Base-by-base conservation (phyloP, 2,113 vertebrate genomes). In the Leptobrachium ailaonicum region DNA sequence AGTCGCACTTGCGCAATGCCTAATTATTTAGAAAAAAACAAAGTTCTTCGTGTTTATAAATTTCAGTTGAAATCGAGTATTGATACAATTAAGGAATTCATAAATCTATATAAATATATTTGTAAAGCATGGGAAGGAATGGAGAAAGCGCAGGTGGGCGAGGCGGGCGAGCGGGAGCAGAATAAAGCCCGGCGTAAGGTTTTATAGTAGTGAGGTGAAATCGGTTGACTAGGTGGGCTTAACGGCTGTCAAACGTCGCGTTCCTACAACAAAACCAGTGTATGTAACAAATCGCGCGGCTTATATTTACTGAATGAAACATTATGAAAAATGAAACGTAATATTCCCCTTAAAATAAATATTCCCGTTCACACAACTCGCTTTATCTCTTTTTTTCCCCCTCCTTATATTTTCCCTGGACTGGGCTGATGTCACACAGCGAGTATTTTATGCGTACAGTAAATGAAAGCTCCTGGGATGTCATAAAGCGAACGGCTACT, bases 401-500 rank as follows among this genome's bases (percentile, higher is more conserved):
- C 85, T 86, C 87, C 85, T 32, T 32, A 32, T 32, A 32, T 32
- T 32, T 32, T 32, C 20, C 20, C 20, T 32, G 20, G 20, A 86
- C 87, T 87, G 83, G 77, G 9, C 84, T 87, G 86, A 90, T 67
- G 6, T 91, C 85, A 88, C 84, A 66, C 43, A 78, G 87, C 80
- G 82, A 88, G 85, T 88, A 88, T 89, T 88, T 88, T 87, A 84
- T 88, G 66, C 85, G 79, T 50, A 50, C 86, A 82, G 80, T 88
- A 87, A 88, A 88, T 87, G 85, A 87, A 87, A 77, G 78, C 83
- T 84, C 84, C 84, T 42, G 74, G 85, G 88, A 85, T 80, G 83
- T 87, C 85, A 85, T 90, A 88, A 89, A 89, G 73, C 70, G 85
- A 89, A 85, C 85, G 84, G 69, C 85, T 89, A 83, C 86, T 88